These are phyloP conservation scores for Drosophila parvula DNA, from an alignment of 1,140 invertebrate genomes.

Conservation along the genomic window DNA sequence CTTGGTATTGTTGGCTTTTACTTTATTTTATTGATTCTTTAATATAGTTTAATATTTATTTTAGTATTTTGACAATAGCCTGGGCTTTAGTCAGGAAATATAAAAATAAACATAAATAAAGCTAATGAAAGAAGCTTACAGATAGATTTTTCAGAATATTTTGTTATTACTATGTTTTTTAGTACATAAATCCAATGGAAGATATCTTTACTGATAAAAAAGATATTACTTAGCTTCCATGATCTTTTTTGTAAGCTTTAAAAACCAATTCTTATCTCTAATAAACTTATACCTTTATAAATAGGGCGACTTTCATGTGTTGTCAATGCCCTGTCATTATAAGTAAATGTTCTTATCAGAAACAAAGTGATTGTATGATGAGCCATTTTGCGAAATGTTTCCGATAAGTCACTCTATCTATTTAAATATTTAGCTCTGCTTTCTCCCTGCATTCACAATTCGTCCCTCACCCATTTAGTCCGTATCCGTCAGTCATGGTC, in stretches of 20 bases:
- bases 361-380: neutral
- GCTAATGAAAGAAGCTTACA: neutral
- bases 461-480: conserved; percentile 34
- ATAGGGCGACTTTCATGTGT: neutral
- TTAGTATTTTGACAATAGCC: neutral
- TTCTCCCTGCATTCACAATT: neutral
- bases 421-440: neutral
- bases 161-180: neutral
- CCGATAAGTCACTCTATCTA: neutral
- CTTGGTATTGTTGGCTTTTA: neutral
- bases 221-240: too few relatives aligned
- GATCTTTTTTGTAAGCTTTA: neutral
- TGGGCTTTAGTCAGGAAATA: neutral
- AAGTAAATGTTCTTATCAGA: conserved; percentile 15
- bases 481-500: conserved; percentile 33
- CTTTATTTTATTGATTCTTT: neutral
- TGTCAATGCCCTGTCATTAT: neutral
- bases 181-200: neutral
- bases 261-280: neutral
- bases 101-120: neutral
- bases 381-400: conserved; percentile 16
- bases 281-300: neutral
- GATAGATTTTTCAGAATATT: neutral
- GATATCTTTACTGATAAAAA: neutral
- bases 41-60: conserved; percentile 1